Conservation (phyloP, 2,113 vertebrate genomes). For the Scytalopus superciliaris region DNA sequence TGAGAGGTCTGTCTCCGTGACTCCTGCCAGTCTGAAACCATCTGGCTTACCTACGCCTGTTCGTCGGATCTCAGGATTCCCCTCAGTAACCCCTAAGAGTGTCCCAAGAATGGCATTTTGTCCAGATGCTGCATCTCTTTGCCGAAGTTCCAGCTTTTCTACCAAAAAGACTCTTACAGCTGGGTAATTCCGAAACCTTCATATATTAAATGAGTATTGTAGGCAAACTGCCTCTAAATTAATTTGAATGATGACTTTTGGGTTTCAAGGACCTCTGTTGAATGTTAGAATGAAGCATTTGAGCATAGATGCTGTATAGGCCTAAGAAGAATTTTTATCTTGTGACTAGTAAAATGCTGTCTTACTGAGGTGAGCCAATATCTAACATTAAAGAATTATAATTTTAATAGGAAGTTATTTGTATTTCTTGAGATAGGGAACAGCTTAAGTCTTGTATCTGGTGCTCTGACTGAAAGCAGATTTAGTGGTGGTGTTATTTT, state of each 20-base stretch:
- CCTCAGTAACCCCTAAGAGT: constrained; percentile 66
- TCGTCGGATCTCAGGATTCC: constrained; percentile 69
- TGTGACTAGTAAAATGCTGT: not conserved
- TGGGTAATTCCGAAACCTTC: constrained; percentile 71
- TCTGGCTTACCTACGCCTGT: constrained; percentile 83
- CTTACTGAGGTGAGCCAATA: not conserved
- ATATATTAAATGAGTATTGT: not conserved
- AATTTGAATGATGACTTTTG: not conserved
- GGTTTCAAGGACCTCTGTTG: not conserved
- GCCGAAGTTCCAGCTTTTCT: not conserved
- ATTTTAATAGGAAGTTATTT: not conserved
- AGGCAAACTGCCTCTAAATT: not conserved
- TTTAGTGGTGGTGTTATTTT: not conserved
- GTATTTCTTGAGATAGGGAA: not conserved
- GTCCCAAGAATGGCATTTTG: not conserved
- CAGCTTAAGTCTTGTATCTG: not conserved
- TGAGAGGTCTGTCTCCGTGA: not conserved
- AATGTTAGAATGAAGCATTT: not conserved
- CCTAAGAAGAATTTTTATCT: not conserved
- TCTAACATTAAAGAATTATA: not conserved
- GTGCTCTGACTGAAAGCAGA: not conserved
- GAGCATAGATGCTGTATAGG: not conserved
- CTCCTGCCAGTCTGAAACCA: constrained; percentile 55
- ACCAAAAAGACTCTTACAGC: not conserved
- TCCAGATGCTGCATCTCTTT: not conserved